Base-by-base conservation (phyloP, 2,797 vertebrate genomes). In the Pangasius macronema region DNA sequence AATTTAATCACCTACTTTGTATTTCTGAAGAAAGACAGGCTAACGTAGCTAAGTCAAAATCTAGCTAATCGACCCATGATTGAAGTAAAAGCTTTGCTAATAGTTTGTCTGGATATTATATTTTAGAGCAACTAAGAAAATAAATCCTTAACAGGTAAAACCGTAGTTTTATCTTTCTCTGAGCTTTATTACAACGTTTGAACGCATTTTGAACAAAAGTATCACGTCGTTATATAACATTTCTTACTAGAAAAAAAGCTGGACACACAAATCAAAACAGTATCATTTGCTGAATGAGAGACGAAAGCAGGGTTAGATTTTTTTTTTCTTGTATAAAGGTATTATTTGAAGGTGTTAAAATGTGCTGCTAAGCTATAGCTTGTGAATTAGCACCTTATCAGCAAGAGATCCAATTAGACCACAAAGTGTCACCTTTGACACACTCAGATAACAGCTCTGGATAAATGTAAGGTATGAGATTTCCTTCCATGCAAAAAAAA, bases 391-490 rank as follows among this genome's bases (percentile, higher is more conserved):
- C 57, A n/a, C 39, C 24, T n/a, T 82, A n/a, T 46, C 79, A 63
- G 24, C 79, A 82, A 46, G 22, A 46, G 57, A 82, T 24, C 36
- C 22, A 82, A 82, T 63, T 63, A n/a, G 79, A 82, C 24, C 57
- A 9, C 3, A 9, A 80, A 80, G 76, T 80, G 53, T 36, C 53
- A 80, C 24, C 24, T n/a, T 27, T 42, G 57, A 82, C 57, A 46
- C 57, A n/a, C 24, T 82, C 36, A 46, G 46, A 39, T 46, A 46
- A 61, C 79, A 82, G 13, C 79, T 82, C 36, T 9, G 22, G 57
- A 82, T 63, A 42, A n/a, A 63, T 63, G 6, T 82, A 57, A 46
- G 57, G 22, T 82, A 42, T 42, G 39, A 27, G 36, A 61, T 59
- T 27, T 81, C 53, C n/a, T 49, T 49, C 68, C 24, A 49, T 27